phyloP scores from a whole-genome alignment of 2,797 vertebrate genomes.

The Artibeus jamaicensis region DNA sequence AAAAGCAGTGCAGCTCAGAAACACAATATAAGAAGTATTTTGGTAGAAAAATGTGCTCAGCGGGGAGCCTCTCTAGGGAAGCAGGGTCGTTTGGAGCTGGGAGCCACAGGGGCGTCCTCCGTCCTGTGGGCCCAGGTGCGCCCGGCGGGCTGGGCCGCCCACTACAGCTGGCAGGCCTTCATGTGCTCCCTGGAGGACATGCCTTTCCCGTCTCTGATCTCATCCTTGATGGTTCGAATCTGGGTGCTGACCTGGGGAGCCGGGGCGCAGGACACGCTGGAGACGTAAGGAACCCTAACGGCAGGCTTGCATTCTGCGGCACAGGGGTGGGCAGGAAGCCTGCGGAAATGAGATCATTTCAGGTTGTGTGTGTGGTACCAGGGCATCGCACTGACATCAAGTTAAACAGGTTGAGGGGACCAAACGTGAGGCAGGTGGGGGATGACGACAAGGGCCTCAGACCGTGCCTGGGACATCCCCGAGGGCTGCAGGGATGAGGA shows the following conservation, averaged over 20 bases:
- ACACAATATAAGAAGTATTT: slow-evolving; percentile 23
- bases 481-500: not conserved
- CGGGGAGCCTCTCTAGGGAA: not conserved
- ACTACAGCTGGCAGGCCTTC: slow-evolving; percentile 46
- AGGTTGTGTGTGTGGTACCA: not conserved
- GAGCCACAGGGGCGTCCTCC: slow-evolving; percentile 1
- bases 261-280: not conserved
- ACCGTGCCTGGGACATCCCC: not conserved
- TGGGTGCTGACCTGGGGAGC: slow-evolving; percentile 66
- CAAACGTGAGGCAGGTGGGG: fast-evolving
- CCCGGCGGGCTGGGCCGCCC: fast-evolving
- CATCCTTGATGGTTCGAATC: slow-evolving; percentile 74
- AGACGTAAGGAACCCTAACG: not conserved
- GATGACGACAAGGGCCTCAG: not conserved
- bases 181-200: slow-evolving; percentile 74
- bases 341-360: slow-evolving; percentile 13
- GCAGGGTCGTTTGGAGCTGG: not conserved
- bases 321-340: slow-evolving; percentile 69
- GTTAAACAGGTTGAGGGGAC: not conserved
- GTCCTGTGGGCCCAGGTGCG: not conserved
- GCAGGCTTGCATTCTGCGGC: slow-evolving; percentile 61
- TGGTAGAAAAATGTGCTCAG: slow-evolving; percentile 53
- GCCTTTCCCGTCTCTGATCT: slow-evolving; percentile 74
- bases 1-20: slow-evolving; percentile 57
- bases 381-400: not conserved